A percentile compares a stretch with the other conserved stretches of the same genome.
Evolutionary conservation across 1,140 invertebrate genomes (phyloP).

Genomic region (Capitella teleta): DNA sequence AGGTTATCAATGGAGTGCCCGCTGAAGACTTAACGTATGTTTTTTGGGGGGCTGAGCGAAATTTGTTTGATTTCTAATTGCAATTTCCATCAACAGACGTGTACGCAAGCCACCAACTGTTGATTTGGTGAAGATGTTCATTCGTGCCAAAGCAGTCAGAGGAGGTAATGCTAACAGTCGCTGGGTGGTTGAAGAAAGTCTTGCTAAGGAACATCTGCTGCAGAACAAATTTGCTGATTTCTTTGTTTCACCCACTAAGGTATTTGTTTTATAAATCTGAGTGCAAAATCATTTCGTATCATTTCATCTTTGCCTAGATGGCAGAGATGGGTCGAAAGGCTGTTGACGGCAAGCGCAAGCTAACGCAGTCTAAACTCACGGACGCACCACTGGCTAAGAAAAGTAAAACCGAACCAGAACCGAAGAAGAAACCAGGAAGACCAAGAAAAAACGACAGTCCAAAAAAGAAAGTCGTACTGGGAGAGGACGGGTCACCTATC

Average conservation of each 20-base stretch:
- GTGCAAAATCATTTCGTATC: too few relatives aligned
- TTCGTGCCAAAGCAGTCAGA: slow-evolving; percentile 30
- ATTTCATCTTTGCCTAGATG: too few relatives aligned
- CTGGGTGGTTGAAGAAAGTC: slow-evolving; percentile 35
- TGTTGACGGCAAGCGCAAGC: too few relatives aligned
- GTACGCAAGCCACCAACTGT: slow-evolving; percentile 29
- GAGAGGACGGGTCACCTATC: too few relatives aligned
- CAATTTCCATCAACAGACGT: slow-evolving; percentile 21
- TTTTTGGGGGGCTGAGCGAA: slow-evolving; percentile 2
- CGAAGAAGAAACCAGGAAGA: not conserved
- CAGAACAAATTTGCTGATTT: slow-evolving; percentile 37
- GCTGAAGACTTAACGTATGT: slow-evolving; percentile 32
- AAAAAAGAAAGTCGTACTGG: not conserved
- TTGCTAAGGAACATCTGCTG: slow-evolving; percentile 33
- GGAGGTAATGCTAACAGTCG: slow-evolving; percentile 29
- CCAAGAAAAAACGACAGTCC: not conserved
- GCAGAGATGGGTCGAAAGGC: too few relatives aligned
- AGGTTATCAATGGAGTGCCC: slow-evolving; percentile 36
- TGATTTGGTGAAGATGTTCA: slow-evolving; percentile 34
- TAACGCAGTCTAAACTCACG: too few relatives aligned
- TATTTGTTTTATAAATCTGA: too few relatives aligned
- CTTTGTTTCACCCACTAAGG: slow-evolving; percentile 33
- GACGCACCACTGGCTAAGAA: too few relatives aligned
- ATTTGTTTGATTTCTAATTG: not conserved
- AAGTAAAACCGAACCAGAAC: too few relatives aligned